Evolutionary conservation across 1,140 invertebrate genomes (phyloP), one percentile per base, ranked within the genome.

Genomic region (Trachymyrmex septentrionalis): DNA sequence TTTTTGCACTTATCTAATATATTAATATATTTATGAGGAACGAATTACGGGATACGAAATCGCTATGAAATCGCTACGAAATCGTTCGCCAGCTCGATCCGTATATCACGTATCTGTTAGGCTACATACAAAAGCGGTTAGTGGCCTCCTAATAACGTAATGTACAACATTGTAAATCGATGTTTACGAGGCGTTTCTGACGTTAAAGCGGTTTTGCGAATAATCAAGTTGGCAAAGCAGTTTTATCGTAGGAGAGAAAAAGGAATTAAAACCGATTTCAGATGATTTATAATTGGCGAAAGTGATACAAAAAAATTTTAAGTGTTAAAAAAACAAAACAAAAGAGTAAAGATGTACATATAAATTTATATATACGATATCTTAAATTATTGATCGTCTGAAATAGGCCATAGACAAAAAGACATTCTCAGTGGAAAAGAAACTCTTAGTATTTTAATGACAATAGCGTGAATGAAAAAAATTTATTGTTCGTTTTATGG

Each of bases 361-460:
- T 34, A 71, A 48, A 81, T 69, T 80, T 53, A 53, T 55, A 55
- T 63, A 48, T 48, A 27, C 27, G 19, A 67, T 69, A 12, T 21
- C 30, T 16, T 5, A 19, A 61, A 61, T 82, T 73, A 50, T 48
- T 0, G n/a, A 61, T 84, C 19, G 69, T 84, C 69, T 71, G 21
- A 73, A 50, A 50, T 75, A 14, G 24, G 9, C 7, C n/a, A 24
- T 6, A 50, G 19, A 30, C 34, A 72, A 59, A 48, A 30, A 75
- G 12, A 69, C 16, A 81, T 59, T 66, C 19, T 7, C 12, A 34
- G 21, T 19, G 48, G 9, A 55, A 81, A n/a, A 48, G 67, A 50
- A 75, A 84, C 69, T 63, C 38, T 38, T 84, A 75, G 69, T 84
- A 84, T 61, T 84, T 84, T 84, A 75, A 84, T 73, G 80, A 84